Conservation (phyloP, 2,113 vertebrate genomes). For the Phrynosoma platyrhinos region DNA sequence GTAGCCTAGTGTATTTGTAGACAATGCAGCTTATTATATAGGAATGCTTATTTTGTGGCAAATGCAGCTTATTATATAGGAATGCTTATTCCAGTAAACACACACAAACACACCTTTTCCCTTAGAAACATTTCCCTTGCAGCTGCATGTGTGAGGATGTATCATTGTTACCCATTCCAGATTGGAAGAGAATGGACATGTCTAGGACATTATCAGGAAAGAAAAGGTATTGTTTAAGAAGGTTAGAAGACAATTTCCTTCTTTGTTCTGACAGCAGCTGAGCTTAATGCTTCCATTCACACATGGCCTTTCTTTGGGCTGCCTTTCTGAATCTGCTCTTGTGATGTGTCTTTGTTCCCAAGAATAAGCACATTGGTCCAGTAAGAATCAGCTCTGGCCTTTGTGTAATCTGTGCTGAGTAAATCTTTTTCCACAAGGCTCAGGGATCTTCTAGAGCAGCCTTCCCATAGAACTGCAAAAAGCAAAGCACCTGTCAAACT, state of each 20-base stretch:
- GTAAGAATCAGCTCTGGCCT: background rate
- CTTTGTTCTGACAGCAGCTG: background rate
- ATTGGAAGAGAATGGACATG: background rate
- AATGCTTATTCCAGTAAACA: no score
- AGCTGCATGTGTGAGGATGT: background rate
- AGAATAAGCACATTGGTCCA: background rate
- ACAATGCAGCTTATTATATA: background rate
- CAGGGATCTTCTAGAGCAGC: background rate
- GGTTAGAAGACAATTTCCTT: background rate
- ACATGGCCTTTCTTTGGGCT: background rate
- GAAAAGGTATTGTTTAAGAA: background rate
- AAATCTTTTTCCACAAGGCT: background rate
- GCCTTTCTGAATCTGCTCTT: background rate
- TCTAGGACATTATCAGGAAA: background rate
- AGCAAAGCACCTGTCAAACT: background rate
- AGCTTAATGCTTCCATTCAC: background rate
- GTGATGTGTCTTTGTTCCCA: conserved; percentile 4
- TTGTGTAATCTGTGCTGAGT: background rate
- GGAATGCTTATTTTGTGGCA: background rate
- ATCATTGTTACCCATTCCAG: background rate
- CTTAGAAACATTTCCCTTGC: background rate
- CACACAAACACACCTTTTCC: background rate
- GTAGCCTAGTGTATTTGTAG: background rate
- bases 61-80: background rate
- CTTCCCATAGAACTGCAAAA: background rate